phyloP scores from a whole-genome alignment of 2,113 vertebrate genomes.

The Myrmecophaga tridactyla region DNA sequence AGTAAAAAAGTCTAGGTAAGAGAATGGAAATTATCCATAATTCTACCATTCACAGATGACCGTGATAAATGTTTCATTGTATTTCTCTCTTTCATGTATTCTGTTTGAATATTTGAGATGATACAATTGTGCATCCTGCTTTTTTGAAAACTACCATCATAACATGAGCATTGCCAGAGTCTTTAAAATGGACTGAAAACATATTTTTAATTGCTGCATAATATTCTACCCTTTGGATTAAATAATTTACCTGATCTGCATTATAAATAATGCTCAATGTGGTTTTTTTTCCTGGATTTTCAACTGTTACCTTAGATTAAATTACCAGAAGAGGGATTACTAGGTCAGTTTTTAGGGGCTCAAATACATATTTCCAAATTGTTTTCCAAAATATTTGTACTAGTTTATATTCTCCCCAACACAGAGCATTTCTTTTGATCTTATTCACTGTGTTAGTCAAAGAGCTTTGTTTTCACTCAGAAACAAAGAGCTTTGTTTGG shows the following conservation, averaged over 20 bases:
- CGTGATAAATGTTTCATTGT: neutral
- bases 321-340: slow-evolving; percentile 22
- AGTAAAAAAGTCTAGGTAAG: neutral
- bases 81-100: neutral
- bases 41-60: neutral
- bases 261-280: slow-evolving; percentile 23
- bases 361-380: slow-evolving; percentile 17
- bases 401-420: neutral
- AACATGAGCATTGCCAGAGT: neutral
- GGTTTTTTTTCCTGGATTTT: neutral
- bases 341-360: slow-evolving; percentile 3
- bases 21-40: neutral
- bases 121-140: neutral
- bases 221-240: neutral
- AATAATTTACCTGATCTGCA: neutral
- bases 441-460: neutral
- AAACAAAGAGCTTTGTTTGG: slow-evolving; percentile 35
- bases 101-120: slow-evolving; percentile 31
- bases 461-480: slow-evolving; percentile 50
- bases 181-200: slow-evolving; percentile 28
- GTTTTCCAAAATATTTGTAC: slow-evolving; percentile 24
- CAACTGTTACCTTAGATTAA: slow-evolving; percentile 26
- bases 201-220: neutral
- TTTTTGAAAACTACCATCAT: neutral
- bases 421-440: neutral